phyloP scores from a whole-genome alignment of 2,797 vertebrate species.

The Phrynocephalus guinanensis region DNA sequence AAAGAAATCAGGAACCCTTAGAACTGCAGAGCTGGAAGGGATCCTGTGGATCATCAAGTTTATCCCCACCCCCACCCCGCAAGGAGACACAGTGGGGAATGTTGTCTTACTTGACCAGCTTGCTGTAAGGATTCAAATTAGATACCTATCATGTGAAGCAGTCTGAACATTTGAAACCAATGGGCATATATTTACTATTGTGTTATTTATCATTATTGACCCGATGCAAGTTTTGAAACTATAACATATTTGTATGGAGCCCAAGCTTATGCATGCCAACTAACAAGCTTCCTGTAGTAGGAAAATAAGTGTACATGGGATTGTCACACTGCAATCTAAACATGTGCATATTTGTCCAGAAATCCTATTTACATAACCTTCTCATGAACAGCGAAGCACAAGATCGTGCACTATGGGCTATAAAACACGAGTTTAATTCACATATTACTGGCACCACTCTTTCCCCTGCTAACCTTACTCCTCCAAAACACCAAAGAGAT shows the following conservation, averaged over 20 bases:
- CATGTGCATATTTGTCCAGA: background rate
- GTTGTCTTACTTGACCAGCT: background rate
- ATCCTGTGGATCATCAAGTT: no score
- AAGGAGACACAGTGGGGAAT: background rate
- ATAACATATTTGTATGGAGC: background rate
- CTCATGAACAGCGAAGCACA: background rate
- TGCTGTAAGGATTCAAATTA: background rate
- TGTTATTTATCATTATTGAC: background rate
- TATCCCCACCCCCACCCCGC: no score
- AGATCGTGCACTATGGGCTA: background rate
- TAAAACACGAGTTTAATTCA: background rate
- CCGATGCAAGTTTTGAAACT: background rate
- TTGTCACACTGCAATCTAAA: background rate
- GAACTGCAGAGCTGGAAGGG: no score
- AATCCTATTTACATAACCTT: background rate
- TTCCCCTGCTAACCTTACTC: no score
- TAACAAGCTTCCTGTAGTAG: background rate
- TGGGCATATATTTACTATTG: background rate
- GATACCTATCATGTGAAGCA: background rate
- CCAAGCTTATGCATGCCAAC: background rate
- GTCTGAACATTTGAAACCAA: background rate
- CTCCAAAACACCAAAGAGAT: background rate
- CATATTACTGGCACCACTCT: background rate
- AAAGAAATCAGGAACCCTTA: no score
- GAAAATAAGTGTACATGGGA: background rate